These are phyloP conservation scores for Apodemus agrarius DNA, from an alignment of 2,797 vertebrate genomes.

Conservation along the genomic window DNA sequence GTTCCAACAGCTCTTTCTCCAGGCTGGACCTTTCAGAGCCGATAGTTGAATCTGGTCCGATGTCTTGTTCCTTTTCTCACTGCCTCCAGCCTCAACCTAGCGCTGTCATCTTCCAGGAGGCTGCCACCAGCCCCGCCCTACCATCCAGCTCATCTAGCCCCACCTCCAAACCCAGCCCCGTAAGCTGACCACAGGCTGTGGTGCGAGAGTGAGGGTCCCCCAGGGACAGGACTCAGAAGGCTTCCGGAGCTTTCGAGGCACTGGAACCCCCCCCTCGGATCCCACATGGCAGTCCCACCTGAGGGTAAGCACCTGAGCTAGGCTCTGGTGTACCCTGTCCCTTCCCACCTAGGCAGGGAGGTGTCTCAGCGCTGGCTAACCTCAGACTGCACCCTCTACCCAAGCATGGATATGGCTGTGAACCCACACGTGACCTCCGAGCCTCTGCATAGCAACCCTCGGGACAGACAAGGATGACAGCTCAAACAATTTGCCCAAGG, in stretches of 20 bases:
- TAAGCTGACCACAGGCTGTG: neutral
- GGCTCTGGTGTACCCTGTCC: too few species aligned
- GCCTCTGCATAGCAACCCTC: neutral
- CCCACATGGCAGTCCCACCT: neutral
- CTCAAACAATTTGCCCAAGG: neutral
- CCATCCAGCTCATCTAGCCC: neutral
- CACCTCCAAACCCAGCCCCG: neutral
- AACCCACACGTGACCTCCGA: neutral
- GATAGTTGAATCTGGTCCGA: neutral
- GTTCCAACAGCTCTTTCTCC: neutral
- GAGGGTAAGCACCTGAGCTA: rapidly evolving
- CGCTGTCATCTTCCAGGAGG: neutral
- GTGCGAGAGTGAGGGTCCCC: neutral
- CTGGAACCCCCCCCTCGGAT: neutral
- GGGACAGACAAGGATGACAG: neutral
- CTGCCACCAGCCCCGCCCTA: neutral
- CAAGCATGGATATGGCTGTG: neutral
- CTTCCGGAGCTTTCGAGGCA: neutral
- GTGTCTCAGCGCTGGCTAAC: neutral
- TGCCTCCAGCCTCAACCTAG: neutral
- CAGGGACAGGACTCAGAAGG: neutral
- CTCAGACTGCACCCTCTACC: neutral
- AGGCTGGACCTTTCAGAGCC: neutral
- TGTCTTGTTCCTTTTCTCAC: neutral
- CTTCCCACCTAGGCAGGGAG: neutral